A percentile compares a stretch with the other conserved stretches of the same genome.
Conservation (phyloP, 2,113 vertebrate species). For the Atherinomorus stipes region DNA sequence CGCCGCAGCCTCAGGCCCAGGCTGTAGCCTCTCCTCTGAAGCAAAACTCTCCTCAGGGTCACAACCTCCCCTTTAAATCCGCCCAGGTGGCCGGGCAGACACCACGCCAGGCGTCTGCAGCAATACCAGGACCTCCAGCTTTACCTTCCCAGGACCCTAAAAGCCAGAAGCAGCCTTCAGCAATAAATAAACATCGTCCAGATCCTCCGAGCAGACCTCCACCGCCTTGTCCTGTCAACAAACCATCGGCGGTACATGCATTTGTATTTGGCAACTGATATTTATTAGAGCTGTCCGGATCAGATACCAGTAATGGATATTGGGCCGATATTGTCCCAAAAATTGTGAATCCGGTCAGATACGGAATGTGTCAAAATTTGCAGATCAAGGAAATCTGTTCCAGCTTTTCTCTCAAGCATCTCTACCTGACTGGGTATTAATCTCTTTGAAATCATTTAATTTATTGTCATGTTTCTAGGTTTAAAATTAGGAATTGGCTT, state of each 20-base stretch:
- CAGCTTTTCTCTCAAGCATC: too few relatives aligned
- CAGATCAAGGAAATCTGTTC: too few relatives aligned
- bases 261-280: neutral
- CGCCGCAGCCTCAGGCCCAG: neutral
- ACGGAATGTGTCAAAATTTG: too few relatives aligned
- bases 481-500: too few relatives aligned
- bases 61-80: conserved; percentile 27
- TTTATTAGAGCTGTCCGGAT: too few relatives aligned
- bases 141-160: conserved; percentile 20
- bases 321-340: too few relatives aligned
- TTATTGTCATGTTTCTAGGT: too few relatives aligned
- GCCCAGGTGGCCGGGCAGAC: conserved; percentile 6
- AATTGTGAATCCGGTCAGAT: too few relatives aligned
- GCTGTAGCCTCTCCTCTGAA: conserved; percentile 5
- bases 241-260: conserved; percentile 49
- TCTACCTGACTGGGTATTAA: too few relatives aligned
- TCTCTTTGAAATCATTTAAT: too few relatives aligned
- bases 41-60: conserved; percentile 36
- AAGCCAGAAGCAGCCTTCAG: conserved; percentile 29
- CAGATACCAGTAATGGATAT: too few relatives aligned
- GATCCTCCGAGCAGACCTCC: conserved; percentile 81
- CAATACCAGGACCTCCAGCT: conserved; percentile 33
- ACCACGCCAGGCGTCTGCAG: conserved; percentile 27
- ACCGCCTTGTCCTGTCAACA: conserved; percentile 77
- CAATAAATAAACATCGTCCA: conserved; percentile 56